phyloP scores from a whole-genome alignment of 2,113 vertebrate species.

The Myocastor coypus region DNA sequence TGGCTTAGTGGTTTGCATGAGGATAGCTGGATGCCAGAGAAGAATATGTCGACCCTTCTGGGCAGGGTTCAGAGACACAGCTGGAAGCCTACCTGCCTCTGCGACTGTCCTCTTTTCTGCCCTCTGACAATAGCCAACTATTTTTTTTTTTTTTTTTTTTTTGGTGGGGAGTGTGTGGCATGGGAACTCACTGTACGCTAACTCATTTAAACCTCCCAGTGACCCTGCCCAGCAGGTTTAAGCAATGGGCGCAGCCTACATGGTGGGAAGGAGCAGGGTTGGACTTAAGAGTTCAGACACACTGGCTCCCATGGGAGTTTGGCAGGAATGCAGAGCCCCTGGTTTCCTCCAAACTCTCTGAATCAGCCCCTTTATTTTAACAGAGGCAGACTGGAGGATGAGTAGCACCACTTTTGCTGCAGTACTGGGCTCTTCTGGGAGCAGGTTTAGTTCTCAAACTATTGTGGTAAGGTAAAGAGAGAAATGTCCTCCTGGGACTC shows the following conservation, averaged over 20 bases:
- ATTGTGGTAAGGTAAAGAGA: neutral
- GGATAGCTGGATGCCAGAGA: accelerated
- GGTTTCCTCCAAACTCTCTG: neutral
- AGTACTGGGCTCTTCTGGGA: neutral
- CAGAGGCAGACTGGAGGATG: neutral
- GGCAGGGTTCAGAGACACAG: neutral
- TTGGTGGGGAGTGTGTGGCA: too few species aligned
- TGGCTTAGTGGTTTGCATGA: neutral
- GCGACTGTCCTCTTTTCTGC: neutral
- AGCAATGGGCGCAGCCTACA: neutral
- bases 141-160: too few species aligned
- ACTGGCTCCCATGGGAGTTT: neutral
- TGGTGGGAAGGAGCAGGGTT: neutral
- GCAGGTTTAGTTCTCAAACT: neutral
- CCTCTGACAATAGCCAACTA: neutral
- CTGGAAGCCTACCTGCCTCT: neutral
- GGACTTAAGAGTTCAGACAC: neutral
- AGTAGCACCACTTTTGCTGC: accelerated
- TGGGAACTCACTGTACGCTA: neutral
- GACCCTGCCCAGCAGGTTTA: neutral
- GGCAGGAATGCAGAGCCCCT: neutral
- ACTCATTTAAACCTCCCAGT: neutral
- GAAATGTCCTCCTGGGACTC: neutral
- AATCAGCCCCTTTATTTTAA: neutral
- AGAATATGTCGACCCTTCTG: neutral